Evolutionary conservation across 2,797 vertebrate species (phyloP), one percentile per base, ranked within the genome.

Genomic region (Otus scops): DNA sequence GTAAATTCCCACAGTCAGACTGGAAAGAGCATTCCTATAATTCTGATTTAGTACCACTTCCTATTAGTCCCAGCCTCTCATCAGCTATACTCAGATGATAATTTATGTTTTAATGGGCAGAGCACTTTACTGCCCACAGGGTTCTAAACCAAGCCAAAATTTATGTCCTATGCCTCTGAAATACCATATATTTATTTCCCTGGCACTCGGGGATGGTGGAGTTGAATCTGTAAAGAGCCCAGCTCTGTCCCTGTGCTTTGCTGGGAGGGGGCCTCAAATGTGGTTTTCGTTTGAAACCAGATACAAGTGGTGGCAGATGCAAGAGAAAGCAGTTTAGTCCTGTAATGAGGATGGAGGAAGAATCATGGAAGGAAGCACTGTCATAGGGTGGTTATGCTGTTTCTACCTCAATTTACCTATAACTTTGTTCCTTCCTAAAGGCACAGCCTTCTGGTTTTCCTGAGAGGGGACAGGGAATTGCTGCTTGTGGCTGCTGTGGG

Each of bases 161-260:
- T 90, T 92, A 82, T 91, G 56, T 67, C 60, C 61, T 20, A 0
- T 4, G 45, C 85, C 88, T 96, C 86, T 82, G 77, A 94, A 97
- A 79, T 57, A 43, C 79, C 41, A 38, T 89, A n/a, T 87, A 93
- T 97, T 98, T 92, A 94, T 97, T 96, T 97, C 68, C 82, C 61
- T 96, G 91, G 97, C 67, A 83, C 41, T 84, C 45, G 16, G 45
- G 54, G 48, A 10, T 74, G 89, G 48, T 93, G 82, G 81, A 96
- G 54, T 54, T 82, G 95, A 95, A 95, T 95, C 85, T 65, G 63
- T 93, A 95, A 96, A 89, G 87, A 96, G 73, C 88, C 36, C 57
- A 65, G 94, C 89, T 93, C 89, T 69, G 82, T 89, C 41, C 9
- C 38, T 76, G 36, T 32, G 80, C 73, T 67, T 77, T 75, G 21